These are phyloP conservation scores for Phrynocephalus vlangalii DNA, from an alignment of 2,797 vertebrate species.

Conservation along the genomic window DNA sequence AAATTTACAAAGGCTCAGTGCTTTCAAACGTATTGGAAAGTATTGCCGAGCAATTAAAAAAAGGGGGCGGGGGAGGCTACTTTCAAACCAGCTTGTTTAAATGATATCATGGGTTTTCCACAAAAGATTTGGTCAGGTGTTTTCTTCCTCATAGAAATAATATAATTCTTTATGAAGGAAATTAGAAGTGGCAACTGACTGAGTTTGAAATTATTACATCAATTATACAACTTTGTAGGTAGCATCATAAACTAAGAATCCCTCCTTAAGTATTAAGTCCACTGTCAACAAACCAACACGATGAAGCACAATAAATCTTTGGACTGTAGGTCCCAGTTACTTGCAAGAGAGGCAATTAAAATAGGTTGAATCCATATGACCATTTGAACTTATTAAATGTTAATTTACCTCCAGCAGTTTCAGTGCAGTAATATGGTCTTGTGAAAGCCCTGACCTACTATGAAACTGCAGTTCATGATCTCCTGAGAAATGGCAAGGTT, in stretches of 20 bases:
- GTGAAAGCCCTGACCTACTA: neutral
- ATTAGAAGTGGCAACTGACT: slow-evolving; percentile 71
- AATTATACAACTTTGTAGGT: slow-evolving; percentile 66
- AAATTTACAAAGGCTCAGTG: slow-evolving; percentile 39
- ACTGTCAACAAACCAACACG: slow-evolving; percentile 69
- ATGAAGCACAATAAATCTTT: slow-evolving; percentile 66
- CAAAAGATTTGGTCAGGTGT: slow-evolving; percentile 52
- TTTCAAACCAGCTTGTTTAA: slow-evolving; percentile 44
- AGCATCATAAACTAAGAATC: slow-evolving; percentile 63
- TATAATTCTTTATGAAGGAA: slow-evolving; percentile 51
- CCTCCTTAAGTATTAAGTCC: slow-evolving; percentile 63
- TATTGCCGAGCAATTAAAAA: slow-evolving; percentile 9
- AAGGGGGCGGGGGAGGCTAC: slow-evolving; percentile 26
- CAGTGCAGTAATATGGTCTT: neutral
- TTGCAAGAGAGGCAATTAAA: slow-evolving; percentile 59
- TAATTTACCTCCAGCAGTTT: neutral
- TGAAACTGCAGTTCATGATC: neutral
- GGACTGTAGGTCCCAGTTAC: slow-evolving; percentile 45
- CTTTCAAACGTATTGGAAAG: slow-evolving; percentile 15
- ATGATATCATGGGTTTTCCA: slow-evolving; percentile 53
- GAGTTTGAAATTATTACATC: slow-evolving; percentile 65
- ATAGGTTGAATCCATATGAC: slow-evolving; percentile 15
- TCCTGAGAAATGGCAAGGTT: neutral
- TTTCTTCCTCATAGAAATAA: slow-evolving; percentile 33
- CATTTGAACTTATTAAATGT: neutral